Base-by-base conservation (phyloP, 2,113 vertebrate species). In the Bucco capensis region DNA sequence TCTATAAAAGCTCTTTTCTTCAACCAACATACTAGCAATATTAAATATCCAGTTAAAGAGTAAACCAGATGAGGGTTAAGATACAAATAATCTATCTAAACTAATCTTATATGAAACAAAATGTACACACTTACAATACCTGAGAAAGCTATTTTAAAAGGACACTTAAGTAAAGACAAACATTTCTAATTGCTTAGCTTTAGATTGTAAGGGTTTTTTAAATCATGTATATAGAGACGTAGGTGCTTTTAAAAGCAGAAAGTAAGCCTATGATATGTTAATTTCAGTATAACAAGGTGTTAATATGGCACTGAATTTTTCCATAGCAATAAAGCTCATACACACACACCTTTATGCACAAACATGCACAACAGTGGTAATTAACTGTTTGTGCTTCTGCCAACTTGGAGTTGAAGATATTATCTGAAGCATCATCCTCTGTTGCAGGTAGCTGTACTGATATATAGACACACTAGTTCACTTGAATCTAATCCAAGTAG, bases 1-100 rank as follows among this genome's bases (percentile, higher is more conserved):
- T 70, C 67, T 86, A 61, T 88, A 82, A 86, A 94, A 93, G 18
- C 62, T 54, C 50, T 95, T 79, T 95, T 66, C 92, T 97, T 96
- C 53, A 95, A 91, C 92, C 30, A 95, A 72, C 28, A n/a, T 87
- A 19, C 27, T 90, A 80, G 5, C 3, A 17, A 17, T 64, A 85
- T 73, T 89, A 90, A 86, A 37, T 57, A 86, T 42, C 57, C 23
- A 88, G 10, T 28, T 79, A 87, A 19, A 19, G 37, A 81, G 90
- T 62, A 47, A 88, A 92, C 57, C 4, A 70, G 24, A 78, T 70
- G 47, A 89, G 6, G 19, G 3, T 56, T 89, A 93, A 93, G n/a
- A 17, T 19, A 56, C 56, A 88, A 80, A 25, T 24, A 72, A 56
- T n/a, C 27, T 38, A 74, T 89, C 47, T 50, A 37, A 57, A 53